Conservation (phyloP, 2,113 vertebrate species). For the Ophiodon elongatus region DNA sequence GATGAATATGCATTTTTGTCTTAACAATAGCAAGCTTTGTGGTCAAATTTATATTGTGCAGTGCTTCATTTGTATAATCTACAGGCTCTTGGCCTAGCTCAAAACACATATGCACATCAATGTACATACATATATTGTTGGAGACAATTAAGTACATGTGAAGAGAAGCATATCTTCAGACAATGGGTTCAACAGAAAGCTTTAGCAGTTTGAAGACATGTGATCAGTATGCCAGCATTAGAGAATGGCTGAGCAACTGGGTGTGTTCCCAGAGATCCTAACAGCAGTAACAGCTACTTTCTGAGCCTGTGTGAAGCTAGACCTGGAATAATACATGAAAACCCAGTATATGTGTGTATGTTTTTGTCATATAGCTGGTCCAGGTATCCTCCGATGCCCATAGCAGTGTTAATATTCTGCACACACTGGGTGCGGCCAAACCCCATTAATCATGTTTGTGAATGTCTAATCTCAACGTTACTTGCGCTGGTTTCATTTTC, state of each 20-base stretch:
- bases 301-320: slow-evolving; percentile 20
- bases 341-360: slow-evolving; percentile 21
- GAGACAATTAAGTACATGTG: not conserved
- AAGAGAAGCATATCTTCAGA: slow-evolving; percentile 1
- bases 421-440: slow-evolving; percentile 72
- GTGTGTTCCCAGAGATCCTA: slow-evolving; percentile 35
- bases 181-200: slow-evolving; percentile 16
- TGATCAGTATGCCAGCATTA: slow-evolving; percentile 25
- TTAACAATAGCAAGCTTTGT: slow-evolving; percentile 39
- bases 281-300: slow-evolving; percentile 36
- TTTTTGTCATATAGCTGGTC: slow-evolving; percentile 43
- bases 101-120: slow-evolving; percentile 3
- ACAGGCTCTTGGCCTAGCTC: not conserved
- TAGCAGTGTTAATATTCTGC: slow-evolving; percentile 79
- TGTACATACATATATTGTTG: not conserved
- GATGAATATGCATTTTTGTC: slow-evolving; percentile 57
- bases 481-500: slow-evolving; percentile 83
- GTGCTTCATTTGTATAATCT: slow-evolving; percentile 19
- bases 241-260: slow-evolving; percentile 22
- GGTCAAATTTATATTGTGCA: slow-evolving; percentile 34
- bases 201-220: slow-evolving; percentile 2
- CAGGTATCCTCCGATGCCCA: slow-evolving; percentile 69
- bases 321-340: slow-evolving; percentile 50
- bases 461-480: slow-evolving; percentile 84
- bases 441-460: slow-evolving; percentile 84